Percentiles rank a stretch among this genome's conserved stretches.
Evolutionary conservation across 2,797 vertebrate species (phyloP).

Genomic region (Darevskia mixta): DNA sequence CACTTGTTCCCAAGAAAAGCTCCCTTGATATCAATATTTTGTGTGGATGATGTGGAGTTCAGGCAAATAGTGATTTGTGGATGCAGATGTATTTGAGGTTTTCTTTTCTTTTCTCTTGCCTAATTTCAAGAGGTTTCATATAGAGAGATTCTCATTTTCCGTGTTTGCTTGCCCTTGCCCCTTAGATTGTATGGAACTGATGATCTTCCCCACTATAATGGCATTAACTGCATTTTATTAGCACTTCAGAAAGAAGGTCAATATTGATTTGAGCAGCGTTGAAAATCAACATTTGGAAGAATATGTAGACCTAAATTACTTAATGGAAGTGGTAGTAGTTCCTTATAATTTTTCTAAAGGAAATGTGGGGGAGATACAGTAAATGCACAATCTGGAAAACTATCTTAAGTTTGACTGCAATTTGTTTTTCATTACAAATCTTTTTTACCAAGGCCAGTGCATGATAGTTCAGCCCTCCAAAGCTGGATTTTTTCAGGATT

Average conservation of each 20-base stretch:
- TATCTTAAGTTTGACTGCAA: background rate
- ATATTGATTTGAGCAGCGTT: background rate
- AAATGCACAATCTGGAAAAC: background rate
- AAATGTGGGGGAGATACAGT: background rate
- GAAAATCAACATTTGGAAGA: background rate
- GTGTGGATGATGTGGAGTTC: background rate
- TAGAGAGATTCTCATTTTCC: background rate
- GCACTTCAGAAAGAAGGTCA: background rate
- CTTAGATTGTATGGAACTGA: background rate
- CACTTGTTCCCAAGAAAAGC: background rate
- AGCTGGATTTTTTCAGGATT: background rate
- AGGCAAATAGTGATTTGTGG: background rate
- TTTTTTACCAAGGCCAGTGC: background rate
- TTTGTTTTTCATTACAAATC: background rate
- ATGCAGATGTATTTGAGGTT: background rate
- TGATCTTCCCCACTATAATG: background rate
- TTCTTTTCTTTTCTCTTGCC: background rate
- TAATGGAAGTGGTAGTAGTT: background rate
- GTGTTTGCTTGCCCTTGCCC: background rate
- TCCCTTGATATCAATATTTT: constrained; percentile 3
- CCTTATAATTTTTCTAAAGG: background rate
- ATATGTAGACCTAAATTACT: background rate
- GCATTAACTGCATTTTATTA: background rate
- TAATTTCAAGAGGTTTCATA: background rate
- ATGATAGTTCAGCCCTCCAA: background rate